Conservation (phyloP, 2,113 vertebrate genomes). For the Lagopus leucura region DNA sequence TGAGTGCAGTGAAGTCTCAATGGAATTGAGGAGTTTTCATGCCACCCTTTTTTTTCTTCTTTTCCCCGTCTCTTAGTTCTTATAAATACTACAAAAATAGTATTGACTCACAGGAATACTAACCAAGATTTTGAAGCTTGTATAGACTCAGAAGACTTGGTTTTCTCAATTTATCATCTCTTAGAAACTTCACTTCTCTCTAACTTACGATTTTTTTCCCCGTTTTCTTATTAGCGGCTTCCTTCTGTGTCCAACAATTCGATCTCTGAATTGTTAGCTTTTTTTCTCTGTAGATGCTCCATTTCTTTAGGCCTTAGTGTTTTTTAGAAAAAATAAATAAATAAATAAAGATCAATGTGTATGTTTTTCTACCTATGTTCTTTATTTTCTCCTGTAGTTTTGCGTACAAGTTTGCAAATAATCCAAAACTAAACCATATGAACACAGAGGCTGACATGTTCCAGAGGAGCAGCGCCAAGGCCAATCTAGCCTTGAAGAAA, state of each 20-base stretch:
- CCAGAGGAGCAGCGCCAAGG: not conserved
- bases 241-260: not conserved
- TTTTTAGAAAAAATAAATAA: not conserved
- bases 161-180: not conserved
- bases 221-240: not conserved
- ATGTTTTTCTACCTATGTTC: not conserved
- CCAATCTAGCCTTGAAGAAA: not conserved
- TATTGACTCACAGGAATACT: not conserved
- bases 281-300: not conserved
- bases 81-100: not conserved
- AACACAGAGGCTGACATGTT: not conserved
- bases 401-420: not conserved
- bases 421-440: not conserved
- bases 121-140: not conserved
- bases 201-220: not conserved
- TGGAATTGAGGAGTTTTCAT: not conserved
- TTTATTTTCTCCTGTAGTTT: not conserved
- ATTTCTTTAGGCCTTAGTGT: not conserved
- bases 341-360: accelerated
- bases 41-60: not conserved
- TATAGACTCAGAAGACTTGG: not conserved
- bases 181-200: not conserved
- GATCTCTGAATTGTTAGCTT: not conserved
- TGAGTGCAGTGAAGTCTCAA: not conserved
- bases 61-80: not conserved